phyloP scores from a whole-genome alignment of 2,113 vertebrate genomes.

The Stegostoma tigrinum region DNA sequence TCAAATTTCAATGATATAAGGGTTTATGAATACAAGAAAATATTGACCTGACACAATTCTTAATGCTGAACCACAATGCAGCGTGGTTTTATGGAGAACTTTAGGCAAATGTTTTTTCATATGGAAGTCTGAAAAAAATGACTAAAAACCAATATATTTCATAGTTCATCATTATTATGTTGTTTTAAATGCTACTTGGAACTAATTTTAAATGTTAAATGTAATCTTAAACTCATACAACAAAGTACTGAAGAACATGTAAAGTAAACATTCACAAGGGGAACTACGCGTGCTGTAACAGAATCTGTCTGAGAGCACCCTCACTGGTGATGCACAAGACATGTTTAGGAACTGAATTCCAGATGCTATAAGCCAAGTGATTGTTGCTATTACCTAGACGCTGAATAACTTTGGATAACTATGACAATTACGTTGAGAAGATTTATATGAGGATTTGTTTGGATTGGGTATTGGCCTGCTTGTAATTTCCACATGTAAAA shows the following conservation, averaged over 20 bases:
- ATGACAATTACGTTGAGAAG: neutral
- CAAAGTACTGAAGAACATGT: neutral
- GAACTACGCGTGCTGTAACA: neutral
- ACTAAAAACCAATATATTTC: neutral
- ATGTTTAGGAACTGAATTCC: conserved; percentile 7
- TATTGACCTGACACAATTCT: neutral
- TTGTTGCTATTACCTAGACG: neutral
- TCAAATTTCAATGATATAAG: neutral
- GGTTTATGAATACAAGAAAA: neutral
- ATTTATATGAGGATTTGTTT: neutral
- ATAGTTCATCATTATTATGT: neutral
- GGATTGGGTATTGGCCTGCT: neutral
- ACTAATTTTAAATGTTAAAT: neutral
- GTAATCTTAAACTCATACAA: neutral
- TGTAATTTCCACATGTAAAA: neutral
- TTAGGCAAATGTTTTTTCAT: neutral
- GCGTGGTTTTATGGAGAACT: neutral
- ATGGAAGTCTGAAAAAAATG: neutral
- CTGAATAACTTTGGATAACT: neutral
- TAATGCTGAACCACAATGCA: neutral
- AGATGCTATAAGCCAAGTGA: neutral
- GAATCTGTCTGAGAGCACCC: neutral
- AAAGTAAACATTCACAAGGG: neutral
- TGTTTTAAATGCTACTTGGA: neutral
- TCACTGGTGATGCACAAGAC: neutral